A percentile compares a stretch with the other conserved stretches of the same genome.
phyloP scores from a whole-genome alignment of 2,797 vertebrate genomes.

The Brachymystax lenok region DNA sequence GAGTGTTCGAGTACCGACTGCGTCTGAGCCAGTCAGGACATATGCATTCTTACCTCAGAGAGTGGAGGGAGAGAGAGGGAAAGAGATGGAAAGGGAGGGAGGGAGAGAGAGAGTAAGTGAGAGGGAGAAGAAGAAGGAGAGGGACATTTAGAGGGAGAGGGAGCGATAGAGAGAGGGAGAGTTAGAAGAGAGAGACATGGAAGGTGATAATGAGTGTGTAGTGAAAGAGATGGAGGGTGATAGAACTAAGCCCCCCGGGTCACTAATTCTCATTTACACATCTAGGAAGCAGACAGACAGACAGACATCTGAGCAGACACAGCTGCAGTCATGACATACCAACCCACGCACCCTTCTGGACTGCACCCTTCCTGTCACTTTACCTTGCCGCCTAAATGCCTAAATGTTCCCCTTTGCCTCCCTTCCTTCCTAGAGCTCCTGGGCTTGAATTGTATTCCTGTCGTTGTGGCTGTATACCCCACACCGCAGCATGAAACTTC shows the following conservation, averaged over 20 bases:
- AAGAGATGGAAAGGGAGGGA: background rate
- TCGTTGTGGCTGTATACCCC: background rate
- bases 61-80: background rate
- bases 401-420: too few species aligned
- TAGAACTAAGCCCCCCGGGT: constrained; percentile 63
- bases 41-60: background rate
- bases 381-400: too few species aligned
- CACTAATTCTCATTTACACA: constrained; percentile 65
- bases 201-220: constrained; percentile 69
- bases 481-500: too few species aligned
- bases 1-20: background rate
- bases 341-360: background rate
- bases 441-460: background rate
- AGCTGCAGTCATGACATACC: background rate
- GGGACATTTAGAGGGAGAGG: background rate
- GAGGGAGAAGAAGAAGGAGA: constrained; percentile 12
- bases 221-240: constrained; percentile 67
- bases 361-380: background rate
- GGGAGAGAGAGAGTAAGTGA: background rate
- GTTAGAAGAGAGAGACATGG: constrained; percentile 26
- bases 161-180: constrained; percentile 1
- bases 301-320: constrained; percentile 10
- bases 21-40: background rate
- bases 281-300: constrained; percentile 46
- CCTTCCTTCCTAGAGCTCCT: background rate